phyloP scores from a whole-genome alignment of 2,113 vertebrate genomes.

The Cercopithecus mona region DNA sequence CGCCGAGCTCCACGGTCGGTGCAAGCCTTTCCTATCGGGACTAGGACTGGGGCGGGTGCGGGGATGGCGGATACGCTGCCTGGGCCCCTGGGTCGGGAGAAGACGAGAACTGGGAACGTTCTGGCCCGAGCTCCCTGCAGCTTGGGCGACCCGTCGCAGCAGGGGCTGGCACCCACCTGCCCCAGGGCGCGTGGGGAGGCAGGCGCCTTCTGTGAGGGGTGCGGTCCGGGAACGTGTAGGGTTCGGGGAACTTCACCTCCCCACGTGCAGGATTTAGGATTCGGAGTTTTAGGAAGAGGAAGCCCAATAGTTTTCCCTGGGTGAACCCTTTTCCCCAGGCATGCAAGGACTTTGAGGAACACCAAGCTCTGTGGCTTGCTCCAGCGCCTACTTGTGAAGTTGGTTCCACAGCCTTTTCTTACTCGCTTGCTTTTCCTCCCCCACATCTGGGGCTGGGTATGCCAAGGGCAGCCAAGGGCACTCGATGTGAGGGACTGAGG shows the following conservation, averaged over 20 bases:
- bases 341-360: not conserved
- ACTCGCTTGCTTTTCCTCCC: not conserved
- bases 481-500: not conserved
- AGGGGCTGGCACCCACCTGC: conserved; percentile 36
- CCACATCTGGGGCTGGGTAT: not conserved
- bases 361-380: not conserved
- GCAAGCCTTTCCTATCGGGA: not conserved
- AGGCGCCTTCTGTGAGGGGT: not conserved
- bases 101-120: not conserved
- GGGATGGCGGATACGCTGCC: not conserved
- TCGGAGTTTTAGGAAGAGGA: not conserved
- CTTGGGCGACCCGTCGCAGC: not conserved
- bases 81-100: not conserved
- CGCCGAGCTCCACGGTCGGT: conserved; percentile 65
- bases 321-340: not conserved
- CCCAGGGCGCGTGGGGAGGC: not conserved
- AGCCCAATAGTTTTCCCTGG: not conserved
- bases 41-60: not conserved
- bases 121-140: not conserved
- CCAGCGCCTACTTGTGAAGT: not conserved
- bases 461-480: conserved; percentile 30
- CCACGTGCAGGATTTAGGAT: not conserved
- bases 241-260: not conserved
- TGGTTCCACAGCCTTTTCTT: not conserved
- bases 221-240: not conserved